A percentile compares a stretch with the other conserved stretches of the same genome.
These are phyloP conservation scores for Agonopterix subpropinquella DNA, from an alignment of 2,888 invertebrate species.

Conservation along the genomic window DNA sequence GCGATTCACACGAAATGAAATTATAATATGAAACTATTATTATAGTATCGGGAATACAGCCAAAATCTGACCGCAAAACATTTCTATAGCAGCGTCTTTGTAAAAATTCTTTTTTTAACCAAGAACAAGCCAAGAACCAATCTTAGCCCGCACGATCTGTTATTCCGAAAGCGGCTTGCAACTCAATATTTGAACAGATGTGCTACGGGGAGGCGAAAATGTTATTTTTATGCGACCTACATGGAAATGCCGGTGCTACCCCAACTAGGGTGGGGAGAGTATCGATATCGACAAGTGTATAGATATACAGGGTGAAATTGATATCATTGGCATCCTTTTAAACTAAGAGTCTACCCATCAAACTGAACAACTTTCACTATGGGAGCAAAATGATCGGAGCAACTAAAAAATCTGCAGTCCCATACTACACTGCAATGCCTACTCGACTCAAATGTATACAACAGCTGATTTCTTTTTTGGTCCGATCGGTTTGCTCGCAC, in stretches of 20 bases:
- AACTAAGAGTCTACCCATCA: too few species aligned
- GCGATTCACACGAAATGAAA: too few species aligned
- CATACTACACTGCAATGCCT: too few species aligned
- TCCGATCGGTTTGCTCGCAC: too few species aligned
- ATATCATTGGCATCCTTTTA: too few species aligned
- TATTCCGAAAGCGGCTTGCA: conserved; percentile 16
- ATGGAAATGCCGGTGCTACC: conserved; percentile 60
- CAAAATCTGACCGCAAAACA: not conserved
- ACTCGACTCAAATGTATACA: too few species aligned
- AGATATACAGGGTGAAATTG: not conserved
- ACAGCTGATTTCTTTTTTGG: too few species aligned
- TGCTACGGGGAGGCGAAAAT: conserved; percentile 53
- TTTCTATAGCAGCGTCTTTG: not conserved
- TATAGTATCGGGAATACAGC: not conserved
- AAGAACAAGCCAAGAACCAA: conserved; percentile 3
- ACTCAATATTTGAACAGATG: conserved; percentile 74
- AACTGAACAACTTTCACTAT: too few species aligned
- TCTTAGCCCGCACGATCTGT: conserved; percentile 13
- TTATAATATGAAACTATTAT: too few species aligned
- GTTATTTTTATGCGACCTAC: conserved; percentile 69
- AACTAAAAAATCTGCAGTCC: too few species aligned
- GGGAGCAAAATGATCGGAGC: too few species aligned
- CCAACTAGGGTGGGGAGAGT: conserved; percentile 29
- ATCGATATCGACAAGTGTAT: too few species aligned
- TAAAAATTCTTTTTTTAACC: conserved; percentile 3